Base-by-base conservation (phyloP, 2,888 invertebrate genomes). In the Troilus luridus region DNA sequence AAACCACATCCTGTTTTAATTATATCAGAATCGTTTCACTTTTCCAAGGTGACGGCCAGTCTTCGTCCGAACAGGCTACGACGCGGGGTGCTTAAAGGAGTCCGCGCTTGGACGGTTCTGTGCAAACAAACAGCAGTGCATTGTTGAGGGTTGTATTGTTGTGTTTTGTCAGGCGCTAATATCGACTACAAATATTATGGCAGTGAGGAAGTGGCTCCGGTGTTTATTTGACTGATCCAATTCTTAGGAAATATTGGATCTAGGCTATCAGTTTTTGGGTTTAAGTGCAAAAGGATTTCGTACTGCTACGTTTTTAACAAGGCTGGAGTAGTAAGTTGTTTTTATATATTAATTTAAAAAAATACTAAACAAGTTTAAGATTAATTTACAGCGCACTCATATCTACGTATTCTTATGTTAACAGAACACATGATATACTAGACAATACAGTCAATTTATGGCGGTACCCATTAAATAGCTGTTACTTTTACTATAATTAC, bases 1-100 rank as follows among this genome's bases (percentile, higher is more conserved):
- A 58, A 56, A 85, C 85, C 56, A 56, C 85, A 85, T 85, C 85
- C 85, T 85, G 85, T 85, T 85, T 85, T 85, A 85, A 85, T 85
- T 85, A 85, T 85, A 85, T 56, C 85, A 85, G 85, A 85, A 85
- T 85, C 85, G 85, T 85, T 85, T 56, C 85, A 85, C 85, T 85
- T 85, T 85, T 85, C 56, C 85, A 85, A 85, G 85, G 85, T 85
- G 54, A 77, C 72, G 72, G 72, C 56, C 85, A 85, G 85, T 85
- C 85, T 85, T 58, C 11, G 85, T 85, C 56, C 85, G 85, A 77
- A 41, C 72, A 8, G 17, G 72, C 6, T 27, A 41, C 17, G 27
- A 41, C 17, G 27, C 72, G 19, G 72, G 27, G 27, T 27, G 72
- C 9, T 14, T 8, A n/a, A n/a, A 72, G 17, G 5, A 77, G 72